Conservation (phyloP, 2,797 vertebrate genomes). For the Serranus cabrilla region DNA sequence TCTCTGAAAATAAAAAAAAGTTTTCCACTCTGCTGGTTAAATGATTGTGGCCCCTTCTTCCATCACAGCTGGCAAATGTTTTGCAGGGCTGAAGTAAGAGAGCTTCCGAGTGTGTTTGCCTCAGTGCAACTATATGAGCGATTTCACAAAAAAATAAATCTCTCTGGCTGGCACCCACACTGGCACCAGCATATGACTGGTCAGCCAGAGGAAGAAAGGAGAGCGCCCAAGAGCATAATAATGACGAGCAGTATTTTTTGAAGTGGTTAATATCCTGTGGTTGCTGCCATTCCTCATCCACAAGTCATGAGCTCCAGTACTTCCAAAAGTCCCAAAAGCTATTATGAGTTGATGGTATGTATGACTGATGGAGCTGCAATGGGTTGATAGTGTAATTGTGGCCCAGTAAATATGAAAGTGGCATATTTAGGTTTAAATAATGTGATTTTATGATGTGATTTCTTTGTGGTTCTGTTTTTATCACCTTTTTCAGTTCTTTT, state of each 20-base stretch:
- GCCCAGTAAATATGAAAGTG: conserved; percentile 15
- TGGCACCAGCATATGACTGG: conserved; percentile 41
- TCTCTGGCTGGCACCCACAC: conserved; percentile 41
- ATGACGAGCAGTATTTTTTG: conserved; percentile 40
- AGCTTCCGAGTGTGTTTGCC: conserved; percentile 51
- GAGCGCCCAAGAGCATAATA: conserved; percentile 31
- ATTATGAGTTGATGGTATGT: neutral
- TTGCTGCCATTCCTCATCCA: conserved; percentile 27
- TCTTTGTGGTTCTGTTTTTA: conserved; percentile 4
- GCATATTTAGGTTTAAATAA: conserved; percentile 8
- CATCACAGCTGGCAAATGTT: conserved; percentile 65
- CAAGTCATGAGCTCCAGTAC: conserved; percentile 15
- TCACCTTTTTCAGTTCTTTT: neutral
- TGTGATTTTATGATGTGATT: conserved; percentile 1
- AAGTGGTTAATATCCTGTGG: conserved; percentile 59
- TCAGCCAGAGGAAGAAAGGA: conserved; percentile 54
- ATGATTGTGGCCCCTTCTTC: conserved; percentile 52
- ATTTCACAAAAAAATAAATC: conserved; percentile 67
- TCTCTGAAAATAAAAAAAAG: conserved; percentile 4
- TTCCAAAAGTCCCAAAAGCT: neutral
- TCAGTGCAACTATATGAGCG: conserved; percentile 56
- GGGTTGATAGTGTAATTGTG: conserved; percentile 13
- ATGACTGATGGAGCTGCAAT: conserved; percentile 11
- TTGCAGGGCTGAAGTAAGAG: conserved; percentile 49
- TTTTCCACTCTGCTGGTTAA: conserved; percentile 61